A percentile compares a stretch with the other conserved stretches of the same genome.
These are phyloP conservation scores for Xylota sylvarum DNA, from an alignment of 2,888 invertebrate genomes.

Conservation along the genomic window DNA sequence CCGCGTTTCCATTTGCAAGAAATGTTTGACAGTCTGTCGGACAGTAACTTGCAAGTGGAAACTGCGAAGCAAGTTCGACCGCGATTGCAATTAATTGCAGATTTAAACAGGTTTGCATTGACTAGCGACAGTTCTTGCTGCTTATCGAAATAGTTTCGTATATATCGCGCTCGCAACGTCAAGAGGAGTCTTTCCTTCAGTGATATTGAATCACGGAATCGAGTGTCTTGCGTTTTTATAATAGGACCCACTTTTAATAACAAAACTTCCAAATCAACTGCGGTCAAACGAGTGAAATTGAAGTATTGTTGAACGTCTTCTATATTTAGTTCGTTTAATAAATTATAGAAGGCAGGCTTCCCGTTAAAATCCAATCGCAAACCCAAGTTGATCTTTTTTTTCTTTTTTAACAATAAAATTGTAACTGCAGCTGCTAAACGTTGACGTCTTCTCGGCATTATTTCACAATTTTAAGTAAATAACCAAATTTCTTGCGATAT, in stretches of 20 bases:
- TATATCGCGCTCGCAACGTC: slow-evolving; percentile 24
- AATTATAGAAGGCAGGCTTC: slow-evolving; percentile 41
- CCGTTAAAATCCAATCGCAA: slow-evolving; percentile 17
- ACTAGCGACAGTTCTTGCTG: slow-evolving; percentile 31
- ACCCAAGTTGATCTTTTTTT: slow-evolving; percentile 16
- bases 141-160: slow-evolving; percentile 40
- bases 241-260: slow-evolving; percentile 27
- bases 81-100: slow-evolving; percentile 31
- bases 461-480: too few relatives aligned
- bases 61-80: slow-evolving; percentile 30
- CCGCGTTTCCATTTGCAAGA: slow-evolving; percentile 25
- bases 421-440: too few relatives aligned
- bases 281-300: slow-evolving; percentile 30
- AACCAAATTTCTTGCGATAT: too few relatives aligned
- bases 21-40: slow-evolving; percentile 16
- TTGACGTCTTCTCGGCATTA: too few relatives aligned
- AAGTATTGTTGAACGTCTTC: slow-evolving; percentile 25
- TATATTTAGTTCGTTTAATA: slow-evolving; percentile 43
- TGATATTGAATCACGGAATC: slow-evolving; percentile 17
- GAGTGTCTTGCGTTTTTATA: slow-evolving; percentile 24
- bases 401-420: slow-evolving; percentile 22
- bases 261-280: slow-evolving; percentile 34
- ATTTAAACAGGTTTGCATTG: slow-evolving; percentile 34
- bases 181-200: slow-evolving; percentile 16
- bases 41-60: slow-evolving; percentile 25